Base-by-base conservation (phyloP, 2,113 vertebrate species). In the Larimichthys polyactis region DNA sequence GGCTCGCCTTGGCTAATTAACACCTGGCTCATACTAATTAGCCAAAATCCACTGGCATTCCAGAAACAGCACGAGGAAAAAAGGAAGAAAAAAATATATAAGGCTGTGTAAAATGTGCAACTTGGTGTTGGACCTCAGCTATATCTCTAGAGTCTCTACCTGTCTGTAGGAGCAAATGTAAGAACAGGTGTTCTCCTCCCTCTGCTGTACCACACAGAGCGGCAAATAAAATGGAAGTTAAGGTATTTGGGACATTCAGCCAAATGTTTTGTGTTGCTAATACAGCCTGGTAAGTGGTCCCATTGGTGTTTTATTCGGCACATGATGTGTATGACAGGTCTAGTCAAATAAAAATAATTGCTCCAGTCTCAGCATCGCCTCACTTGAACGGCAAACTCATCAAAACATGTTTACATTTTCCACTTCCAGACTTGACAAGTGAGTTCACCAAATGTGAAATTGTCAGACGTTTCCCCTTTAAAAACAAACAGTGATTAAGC, bases 1-100 rank as follows among this genome's bases (percentile, higher is more conserved):
- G 55, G 81, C 71, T 90, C 79, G 73, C 73, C 75, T 82, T 46
- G 2, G 81, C 87, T 93, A 92, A 92, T 93, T 94, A 94, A 89
- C 92, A 92, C 90, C 91, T 90, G 89, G 82, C 89, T 92, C 68
- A 62, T 24, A 32, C 76, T 92, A 92, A 93, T 93, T 91, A 88
- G 55, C 75, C 54, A 58, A 88, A 88, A 88, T 89, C 82, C 82
- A 81, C 64, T 17, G 68, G 55, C 76, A 83, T 83, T 78, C 49
- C 70, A 51, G 72, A 75, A 84, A 77, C 22, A 32, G 78, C 10
- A 43, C 52, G 5, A 59, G 7, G 40, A 70, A 36, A 8, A 27
- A 4, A 15, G 29, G 75, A 40, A 57, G 49, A 49, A 40, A 48
- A 71, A 73, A 27, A 10, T 27, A 27, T 27, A 59, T 40, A 68